Evolutionary conservation across 2,113 vertebrate species (phyloP).

Genomic region (Zeus faber): DNA sequence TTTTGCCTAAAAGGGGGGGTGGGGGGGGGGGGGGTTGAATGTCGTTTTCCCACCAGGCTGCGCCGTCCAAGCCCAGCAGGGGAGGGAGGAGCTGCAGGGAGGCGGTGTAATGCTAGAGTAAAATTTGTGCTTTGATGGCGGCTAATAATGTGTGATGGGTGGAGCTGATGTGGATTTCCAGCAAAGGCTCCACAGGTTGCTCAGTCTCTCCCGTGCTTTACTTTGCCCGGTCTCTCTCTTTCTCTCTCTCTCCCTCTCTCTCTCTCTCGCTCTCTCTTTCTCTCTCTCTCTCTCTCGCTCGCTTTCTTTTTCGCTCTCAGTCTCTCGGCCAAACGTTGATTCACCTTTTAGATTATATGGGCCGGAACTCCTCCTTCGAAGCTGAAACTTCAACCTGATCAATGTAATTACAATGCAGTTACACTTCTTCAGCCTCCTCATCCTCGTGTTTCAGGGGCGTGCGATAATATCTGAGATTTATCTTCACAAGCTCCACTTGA

Average conservation of each 20-base stretch:
- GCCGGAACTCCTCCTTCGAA: slow-evolving; percentile 61
- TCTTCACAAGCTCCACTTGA: too few species aligned
- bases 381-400: slow-evolving; percentile 78
- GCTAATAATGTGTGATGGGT: slow-evolving; percentile 81
- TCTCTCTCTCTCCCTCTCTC: slow-evolving; percentile 6
- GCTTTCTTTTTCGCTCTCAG: slow-evolving; percentile 23
- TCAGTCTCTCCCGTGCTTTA: not conserved
- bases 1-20: slow-evolving; percentile 81
- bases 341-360: slow-evolving; percentile 73
- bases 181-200: slow-evolving; percentile 68
- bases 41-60: slow-evolving; percentile 89
- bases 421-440: too few species aligned
- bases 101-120: slow-evolving; percentile 82
- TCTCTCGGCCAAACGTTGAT: slow-evolving; percentile 51
- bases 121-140: slow-evolving; percentile 86
- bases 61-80: slow-evolving; percentile 76
- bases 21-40: slow-evolving; percentile 81
- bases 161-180: slow-evolving; percentile 77
- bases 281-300: slow-evolving; percentile 15
- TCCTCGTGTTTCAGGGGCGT: too few species aligned
- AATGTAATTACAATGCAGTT: slow-evolving; percentile 77
- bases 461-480: too few species aligned
- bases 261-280: slow-evolving; percentile 2
- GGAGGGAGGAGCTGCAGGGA: slow-evolving; percentile 62
- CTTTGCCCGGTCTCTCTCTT: slow-evolving; percentile 12